Conservation (phyloP, 2,888 invertebrate genomes). For the Aphodius granarius region DNA sequence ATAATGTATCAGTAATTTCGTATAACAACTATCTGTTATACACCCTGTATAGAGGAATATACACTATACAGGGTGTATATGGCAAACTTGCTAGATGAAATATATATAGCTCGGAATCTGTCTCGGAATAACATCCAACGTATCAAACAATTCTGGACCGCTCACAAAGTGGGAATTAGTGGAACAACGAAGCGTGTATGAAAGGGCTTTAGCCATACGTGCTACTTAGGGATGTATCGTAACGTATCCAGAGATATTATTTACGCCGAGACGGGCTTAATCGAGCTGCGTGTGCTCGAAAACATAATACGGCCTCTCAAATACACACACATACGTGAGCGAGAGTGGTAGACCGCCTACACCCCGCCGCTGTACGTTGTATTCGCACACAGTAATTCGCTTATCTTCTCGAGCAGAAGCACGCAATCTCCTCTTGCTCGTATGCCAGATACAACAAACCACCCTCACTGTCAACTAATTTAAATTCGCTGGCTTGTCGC, state of each 20-base stretch:
- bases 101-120: too few species aligned
- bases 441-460: neutral
- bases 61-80: too few species aligned
- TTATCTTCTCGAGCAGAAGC: constrained; percentile 11
- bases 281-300: neutral
- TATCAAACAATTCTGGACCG: too few species aligned
- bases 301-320: neutral
- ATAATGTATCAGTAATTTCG: too few species aligned
- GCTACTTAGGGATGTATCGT: neutral
- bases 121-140: too few species aligned
- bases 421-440: constrained; percentile 5
- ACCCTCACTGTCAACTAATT: neutral
- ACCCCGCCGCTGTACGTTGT: neutral
- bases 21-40: too few species aligned
- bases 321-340: neutral
- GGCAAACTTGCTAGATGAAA: too few species aligned
- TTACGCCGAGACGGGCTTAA: neutral
- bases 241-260: neutral
- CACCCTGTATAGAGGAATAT: too few species aligned
- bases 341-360: neutral
- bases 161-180: too few species aligned
- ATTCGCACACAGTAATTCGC: constrained; percentile 14
- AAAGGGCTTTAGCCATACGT: neutral
- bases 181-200: neutral
- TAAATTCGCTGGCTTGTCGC: neutral